Conservation (phyloP, 2,888 invertebrate species). For the Baccha elongata region DNA sequence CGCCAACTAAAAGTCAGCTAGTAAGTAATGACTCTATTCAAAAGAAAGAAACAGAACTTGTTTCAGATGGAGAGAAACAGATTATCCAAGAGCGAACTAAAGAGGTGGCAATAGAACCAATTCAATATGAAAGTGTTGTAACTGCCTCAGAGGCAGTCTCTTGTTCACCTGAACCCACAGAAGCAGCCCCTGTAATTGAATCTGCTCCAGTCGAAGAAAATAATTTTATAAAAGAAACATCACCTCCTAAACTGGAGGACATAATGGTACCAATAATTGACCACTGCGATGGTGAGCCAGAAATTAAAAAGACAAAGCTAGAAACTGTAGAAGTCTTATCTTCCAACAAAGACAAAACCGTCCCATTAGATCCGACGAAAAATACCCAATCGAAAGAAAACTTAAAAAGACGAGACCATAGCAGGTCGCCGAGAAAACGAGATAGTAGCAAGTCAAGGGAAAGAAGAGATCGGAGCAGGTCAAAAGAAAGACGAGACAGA, state of each 20-base stretch:
- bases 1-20: too few species aligned
- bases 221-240: neutral
- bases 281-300: slow-evolving; percentile 34
- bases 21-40: neutral
- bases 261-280: neutral
- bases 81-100: neutral
- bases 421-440: slow-evolving; percentile 24
- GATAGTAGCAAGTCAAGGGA: slow-evolving; percentile 22
- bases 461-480: slow-evolving; percentile 24
- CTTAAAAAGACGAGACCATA: slow-evolving; percentile 16
- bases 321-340: neutral
- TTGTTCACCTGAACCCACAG: neutral
- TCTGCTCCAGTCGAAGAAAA: neutral
- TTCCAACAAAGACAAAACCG: neutral
- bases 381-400: slow-evolving; percentile 12
- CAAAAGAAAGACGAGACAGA: slow-evolving; percentile 28
- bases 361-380: neutral
- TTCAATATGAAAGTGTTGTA: neutral
- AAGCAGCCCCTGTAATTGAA: neutral
- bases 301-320: slow-evolving; percentile 40
- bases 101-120: neutral
- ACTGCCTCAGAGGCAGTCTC: neutral
- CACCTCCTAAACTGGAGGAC: neutral
- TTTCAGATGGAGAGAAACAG: neutral
- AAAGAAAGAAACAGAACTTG: neutral